Evolutionary conservation across 2,888 invertebrate genomes (phyloP), one percentile per base, ranked within the genome.

Genomic region (Synergus umbraculus): DNA sequence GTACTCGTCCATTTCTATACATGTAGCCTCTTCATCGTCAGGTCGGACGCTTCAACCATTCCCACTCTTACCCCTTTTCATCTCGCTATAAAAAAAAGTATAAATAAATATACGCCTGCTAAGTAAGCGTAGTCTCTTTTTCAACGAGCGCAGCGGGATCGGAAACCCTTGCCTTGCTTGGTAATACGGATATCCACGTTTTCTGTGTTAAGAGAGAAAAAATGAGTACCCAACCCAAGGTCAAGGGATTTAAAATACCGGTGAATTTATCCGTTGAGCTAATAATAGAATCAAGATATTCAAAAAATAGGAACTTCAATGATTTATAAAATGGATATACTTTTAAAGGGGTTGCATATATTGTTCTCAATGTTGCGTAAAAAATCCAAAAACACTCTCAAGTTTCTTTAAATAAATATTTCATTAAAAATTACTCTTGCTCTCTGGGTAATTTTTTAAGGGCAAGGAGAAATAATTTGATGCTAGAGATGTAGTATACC

Each of bases 241-340:
- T 13, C 13, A 8, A 5, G 22, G 29, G 66, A 29, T 69, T 54
- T 46, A 46, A 13, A 69, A 49, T 69, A 18, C 4, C 29, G 37
- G 37, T 69, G 49, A 69, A 69, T 37, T 69, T 69, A 69, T 49
- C 29, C 22, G 46, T 46, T 49, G 7, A 66, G 18, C 44, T 18
- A 66, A 66, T 66, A 66, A 63, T 22, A 22, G 7, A 18, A 41
- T 64, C 13, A 37, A 64, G 9, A 37, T 22, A 64, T 64, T 64
- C 15, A 12, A 64, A 29, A 12, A 64, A 4, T 64, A 13, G 0
- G 37, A n/a, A 64, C 5, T 37, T 37, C 5, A 7, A 37, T 37
- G 5, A 49, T 49, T 49, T 49, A 49, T 4, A 49, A 15, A 49
- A 49, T 15, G 15, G 7, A 15, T 15, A 15, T 15, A 15, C 5